Percentiles rank a stretch among this genome's conserved stretches.
phyloP scores from a whole-genome alignment of 2,113 vertebrate genomes.

The human (Homo sapiens) region DNA sequence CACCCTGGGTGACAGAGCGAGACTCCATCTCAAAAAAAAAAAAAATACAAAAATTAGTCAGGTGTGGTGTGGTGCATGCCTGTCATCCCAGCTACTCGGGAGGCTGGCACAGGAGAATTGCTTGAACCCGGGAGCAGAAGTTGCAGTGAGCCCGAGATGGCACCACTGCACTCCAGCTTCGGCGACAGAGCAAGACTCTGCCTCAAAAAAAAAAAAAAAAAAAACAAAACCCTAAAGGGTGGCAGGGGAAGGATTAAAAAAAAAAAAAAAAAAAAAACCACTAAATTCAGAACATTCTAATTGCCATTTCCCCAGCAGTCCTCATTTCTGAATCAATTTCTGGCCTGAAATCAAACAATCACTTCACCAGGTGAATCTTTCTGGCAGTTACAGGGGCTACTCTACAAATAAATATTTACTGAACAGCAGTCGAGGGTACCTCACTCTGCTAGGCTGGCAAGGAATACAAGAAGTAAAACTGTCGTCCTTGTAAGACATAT shows the following conservation, averaged over 20 bases:
- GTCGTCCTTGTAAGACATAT: neutral
- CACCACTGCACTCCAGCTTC: neutral
- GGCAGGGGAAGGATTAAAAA: neutral
- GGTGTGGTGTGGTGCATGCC: too few species aligned
- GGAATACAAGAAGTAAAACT: constrained; percentile 13
- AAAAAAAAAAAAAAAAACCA: neutral
- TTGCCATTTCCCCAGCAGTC: neutral
- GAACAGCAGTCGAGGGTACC: neutral
- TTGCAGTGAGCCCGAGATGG: too few species aligned
- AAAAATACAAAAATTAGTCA: neutral
- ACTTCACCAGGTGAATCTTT: constrained; percentile 18
- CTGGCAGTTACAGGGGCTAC: neutral
- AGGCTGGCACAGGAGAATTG: too few species aligned
- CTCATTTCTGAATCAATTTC: constrained; percentile 44
- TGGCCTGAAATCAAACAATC: constrained; percentile 19
- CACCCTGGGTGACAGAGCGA: too few species aligned
- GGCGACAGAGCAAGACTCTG: neutral
- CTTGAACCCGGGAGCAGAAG: too few species aligned
- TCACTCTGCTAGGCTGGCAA: neutral
- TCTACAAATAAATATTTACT: constrained; percentile 15
- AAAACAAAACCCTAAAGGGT: neutral
- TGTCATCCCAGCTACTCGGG: too few species aligned
- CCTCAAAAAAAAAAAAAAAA: neutral
- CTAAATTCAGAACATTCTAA: neutral
- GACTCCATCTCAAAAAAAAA: too few species aligned